These are phyloP conservation scores for Lasius platythorax DNA, from an alignment of 2,888 invertebrate genomes.

Conservation along the genomic window DNA sequence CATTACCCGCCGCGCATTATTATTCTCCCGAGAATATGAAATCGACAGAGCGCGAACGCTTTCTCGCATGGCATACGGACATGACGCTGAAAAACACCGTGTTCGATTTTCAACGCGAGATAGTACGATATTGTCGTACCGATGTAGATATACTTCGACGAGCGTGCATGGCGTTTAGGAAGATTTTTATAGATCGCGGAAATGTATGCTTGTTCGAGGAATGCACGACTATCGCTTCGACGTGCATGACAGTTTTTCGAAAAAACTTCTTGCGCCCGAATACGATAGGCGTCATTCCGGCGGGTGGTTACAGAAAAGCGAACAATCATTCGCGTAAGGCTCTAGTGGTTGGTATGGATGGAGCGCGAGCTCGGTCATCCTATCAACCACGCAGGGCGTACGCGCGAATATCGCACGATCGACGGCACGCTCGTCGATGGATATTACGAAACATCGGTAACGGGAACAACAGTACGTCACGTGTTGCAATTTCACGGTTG, in stretches of 20 bases:
- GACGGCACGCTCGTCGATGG: neutral
- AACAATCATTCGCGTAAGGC: too few species aligned
- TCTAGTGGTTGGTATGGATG: too few species aligned
- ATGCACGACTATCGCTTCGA: neutral
- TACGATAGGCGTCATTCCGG: too few species aligned
- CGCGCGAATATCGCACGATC: too few species aligned
- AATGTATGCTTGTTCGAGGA: neutral
- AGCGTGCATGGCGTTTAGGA: neutral
- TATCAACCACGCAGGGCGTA: too few species aligned
- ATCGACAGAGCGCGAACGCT: neutral
- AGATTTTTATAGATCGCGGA: neutral
- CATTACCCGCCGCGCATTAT: neutral
- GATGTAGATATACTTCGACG: neutral
- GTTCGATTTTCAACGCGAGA: neutral
- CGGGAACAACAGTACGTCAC: neutral
- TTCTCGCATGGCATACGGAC: neutral
- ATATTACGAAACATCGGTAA: neutral
- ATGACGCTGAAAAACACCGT: neutral
- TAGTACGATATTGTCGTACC: neutral
- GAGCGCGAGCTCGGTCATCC: too few species aligned
- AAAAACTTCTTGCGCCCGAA: too few species aligned
- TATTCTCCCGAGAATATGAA: neutral
- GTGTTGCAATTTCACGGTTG: too few species aligned
- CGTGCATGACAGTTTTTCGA: neutral
- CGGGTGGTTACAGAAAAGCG: too few species aligned